Evolutionary conservation across 2,888 invertebrate species (phyloP).

Genomic region (Monopis laevigella): DNA sequence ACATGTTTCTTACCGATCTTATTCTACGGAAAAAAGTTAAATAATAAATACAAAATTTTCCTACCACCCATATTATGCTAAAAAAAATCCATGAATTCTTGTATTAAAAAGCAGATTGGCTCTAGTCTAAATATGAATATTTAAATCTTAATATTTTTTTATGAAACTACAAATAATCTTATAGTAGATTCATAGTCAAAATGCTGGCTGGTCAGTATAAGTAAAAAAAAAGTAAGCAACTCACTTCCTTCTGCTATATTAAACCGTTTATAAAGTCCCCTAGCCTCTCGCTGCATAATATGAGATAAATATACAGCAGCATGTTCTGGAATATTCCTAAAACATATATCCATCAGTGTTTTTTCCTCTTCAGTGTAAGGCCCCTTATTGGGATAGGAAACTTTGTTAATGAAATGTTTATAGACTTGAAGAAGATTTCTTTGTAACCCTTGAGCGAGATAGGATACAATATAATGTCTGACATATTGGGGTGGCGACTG

Average conservation of each 20-base stretch:
- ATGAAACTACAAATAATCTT: no score
- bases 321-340: constrained; percentile 30
- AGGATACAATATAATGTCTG: constrained; percentile 37
- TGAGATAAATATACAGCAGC: constrained; percentile 29
- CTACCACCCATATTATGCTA: no score
- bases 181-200: no score
- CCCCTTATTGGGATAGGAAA: constrained; percentile 29
- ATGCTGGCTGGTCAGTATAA: no score
- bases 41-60: no score
- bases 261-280: constrained; percentile 36
- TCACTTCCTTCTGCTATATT: constrained; percentile 13
- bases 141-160: no score
- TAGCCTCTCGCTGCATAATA: constrained; percentile 37
- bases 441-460: constrained; percentile 38
- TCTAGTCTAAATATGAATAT: no score
- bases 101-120: no score
- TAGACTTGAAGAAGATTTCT: constrained; percentile 43
- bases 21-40: no score
- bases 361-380: constrained; percentile 33
- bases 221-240: no score
- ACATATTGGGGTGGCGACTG: constrained; percentile 31
- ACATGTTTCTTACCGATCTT: no score
- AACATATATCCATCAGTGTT: constrained; percentile 43
- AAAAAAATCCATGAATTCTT: no score
- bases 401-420: constrained; percentile 30